Evolutionary conservation across 2,888 invertebrate species (phyloP).

Genomic region (Netelia fuscicornis): DNA sequence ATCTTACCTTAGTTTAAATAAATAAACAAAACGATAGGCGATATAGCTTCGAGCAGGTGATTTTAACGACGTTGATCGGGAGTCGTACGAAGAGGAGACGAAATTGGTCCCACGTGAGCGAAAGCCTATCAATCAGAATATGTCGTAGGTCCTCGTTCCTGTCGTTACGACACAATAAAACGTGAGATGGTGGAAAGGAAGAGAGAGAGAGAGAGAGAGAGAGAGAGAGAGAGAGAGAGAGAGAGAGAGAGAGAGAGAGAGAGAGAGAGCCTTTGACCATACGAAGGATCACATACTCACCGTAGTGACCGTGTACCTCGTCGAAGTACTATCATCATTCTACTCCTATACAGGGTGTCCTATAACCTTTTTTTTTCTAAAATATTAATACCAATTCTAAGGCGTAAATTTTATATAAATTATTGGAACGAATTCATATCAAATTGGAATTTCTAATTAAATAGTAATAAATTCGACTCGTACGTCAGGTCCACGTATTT

Average conservation of each 20-base stretch:
- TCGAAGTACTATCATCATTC: constrained; percentile 5
- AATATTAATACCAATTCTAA: too few species aligned
- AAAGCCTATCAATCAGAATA: constrained; percentile 78
- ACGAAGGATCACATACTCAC: constrained; percentile 25
- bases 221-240: constrained; percentile 65
- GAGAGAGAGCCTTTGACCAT: constrained; percentile 67
- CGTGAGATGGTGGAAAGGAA: not conserved
- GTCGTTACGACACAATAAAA: constrained; percentile 81
- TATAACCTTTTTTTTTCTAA: too few species aligned
- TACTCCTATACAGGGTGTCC: too few species aligned
- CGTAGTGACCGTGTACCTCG: not conserved
- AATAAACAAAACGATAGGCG: too few species aligned
- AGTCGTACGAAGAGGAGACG: not conserved
- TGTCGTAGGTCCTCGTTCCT: constrained; percentile 71
- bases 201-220: constrained; percentile 3
- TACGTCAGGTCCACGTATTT: too few species aligned
- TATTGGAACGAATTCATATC: too few species aligned
- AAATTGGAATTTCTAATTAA: too few species aligned
- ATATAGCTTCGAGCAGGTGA: not conserved
- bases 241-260: constrained; percentile 1
- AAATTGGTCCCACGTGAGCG: constrained; percentile 53
- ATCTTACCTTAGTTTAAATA: too few species aligned
- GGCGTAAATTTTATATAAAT: too few species aligned
- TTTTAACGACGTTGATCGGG: constrained; percentile 1
- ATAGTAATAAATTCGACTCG: too few species aligned